phyloP scores from a whole-genome alignment of 2,113 vertebrate genomes.

The Acanthochromis polyacanthus region DNA sequence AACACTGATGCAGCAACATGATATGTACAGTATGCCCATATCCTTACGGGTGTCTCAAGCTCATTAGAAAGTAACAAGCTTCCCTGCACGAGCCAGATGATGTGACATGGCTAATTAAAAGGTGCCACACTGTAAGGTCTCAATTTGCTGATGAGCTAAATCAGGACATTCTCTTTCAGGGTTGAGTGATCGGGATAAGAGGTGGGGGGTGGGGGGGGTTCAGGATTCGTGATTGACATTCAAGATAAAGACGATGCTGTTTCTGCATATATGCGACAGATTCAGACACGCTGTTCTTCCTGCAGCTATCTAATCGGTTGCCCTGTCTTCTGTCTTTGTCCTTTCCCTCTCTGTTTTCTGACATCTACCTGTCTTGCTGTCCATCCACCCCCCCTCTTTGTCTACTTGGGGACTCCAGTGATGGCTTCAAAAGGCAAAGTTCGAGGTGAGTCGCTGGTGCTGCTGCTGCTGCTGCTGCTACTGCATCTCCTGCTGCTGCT shows the following conservation, averaged over 20 bases:
- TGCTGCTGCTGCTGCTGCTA: constrained; percentile 18
- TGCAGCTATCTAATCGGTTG: constrained; percentile 76
- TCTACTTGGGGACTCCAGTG: constrained; percentile 79
- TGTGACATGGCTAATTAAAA: constrained; percentile 68
- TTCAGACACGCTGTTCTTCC: constrained; percentile 50
- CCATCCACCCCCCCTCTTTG: constrained; percentile 54
- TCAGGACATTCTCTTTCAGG: constrained; percentile 54
- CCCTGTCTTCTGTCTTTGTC: constrained; percentile 77
- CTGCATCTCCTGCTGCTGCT: constrained; percentile 34
- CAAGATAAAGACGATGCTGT: constrained; percentile 56
- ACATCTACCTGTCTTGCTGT: constrained; percentile 66
- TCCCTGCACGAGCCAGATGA: constrained; percentile 49
- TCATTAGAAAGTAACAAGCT: constrained; percentile 49
- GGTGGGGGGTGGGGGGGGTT: background rate
- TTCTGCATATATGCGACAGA: constrained; percentile 39
- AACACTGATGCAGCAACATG: constrained; percentile 18
- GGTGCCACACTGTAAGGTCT: constrained; percentile 60
- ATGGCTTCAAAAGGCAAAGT: constrained; percentile 87
- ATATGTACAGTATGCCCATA: constrained; percentile 23
- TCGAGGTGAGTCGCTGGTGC: constrained; percentile 84
- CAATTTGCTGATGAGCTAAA: constrained; percentile 66
- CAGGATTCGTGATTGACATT: constrained; percentile 50
- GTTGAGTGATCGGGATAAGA: constrained; percentile 31
- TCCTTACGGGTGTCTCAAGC: constrained; percentile 25
- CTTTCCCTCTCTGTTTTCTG: constrained; percentile 58